Evolutionary conservation across 2,888 invertebrate species (phyloP), one percentile per base, ranked within the genome.

Genomic region (Leptopilina drosophilae): DNA sequence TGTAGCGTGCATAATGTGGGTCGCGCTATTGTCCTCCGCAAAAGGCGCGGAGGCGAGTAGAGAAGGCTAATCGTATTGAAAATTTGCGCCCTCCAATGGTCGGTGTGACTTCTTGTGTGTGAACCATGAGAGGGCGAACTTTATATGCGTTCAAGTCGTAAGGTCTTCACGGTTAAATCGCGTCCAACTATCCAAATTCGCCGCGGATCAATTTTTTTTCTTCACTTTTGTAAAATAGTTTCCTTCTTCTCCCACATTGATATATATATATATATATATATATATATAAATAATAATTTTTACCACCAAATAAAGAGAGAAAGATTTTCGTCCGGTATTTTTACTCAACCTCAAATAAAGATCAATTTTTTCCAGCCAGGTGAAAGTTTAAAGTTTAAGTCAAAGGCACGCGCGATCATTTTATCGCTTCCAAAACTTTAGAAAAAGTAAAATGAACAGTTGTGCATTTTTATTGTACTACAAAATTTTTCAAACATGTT

Each of bases 21-120:
- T 73, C 53, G 69, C 69, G 73, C 73, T 73, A 73, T 73, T 73
- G 73, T 73, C 73, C 73, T 73, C 73, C 73, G 56, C 73, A 73
- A 56, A 73, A 73, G 73, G 73, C 73, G 73, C 73, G 73, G 73
- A 73, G 69, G 69, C 49, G 49, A 69, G 69, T 69, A 11, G 20
- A 69, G 69, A 49, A 69, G 53, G 73, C 73, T 73, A 73, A 73
- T 73, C 73, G 73, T 26, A 73, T 73, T 73, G 73, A 73, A 73
- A 73, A 56, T 73, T 73, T 53, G 56, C 73, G 73, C 73, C 73
- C 73, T 33, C 73, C 49, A 49, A 42, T 53, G 53, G 73, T 73
- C 56, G 73, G 73, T 73, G 73, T 40, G 73, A 73, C 73, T 73
- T 33, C 26, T 73, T 49, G 49, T 49, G 46, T 15, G 56, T 73